Conservation (phyloP, 1,140 invertebrate species). For the Danaus plexippus region DNA sequence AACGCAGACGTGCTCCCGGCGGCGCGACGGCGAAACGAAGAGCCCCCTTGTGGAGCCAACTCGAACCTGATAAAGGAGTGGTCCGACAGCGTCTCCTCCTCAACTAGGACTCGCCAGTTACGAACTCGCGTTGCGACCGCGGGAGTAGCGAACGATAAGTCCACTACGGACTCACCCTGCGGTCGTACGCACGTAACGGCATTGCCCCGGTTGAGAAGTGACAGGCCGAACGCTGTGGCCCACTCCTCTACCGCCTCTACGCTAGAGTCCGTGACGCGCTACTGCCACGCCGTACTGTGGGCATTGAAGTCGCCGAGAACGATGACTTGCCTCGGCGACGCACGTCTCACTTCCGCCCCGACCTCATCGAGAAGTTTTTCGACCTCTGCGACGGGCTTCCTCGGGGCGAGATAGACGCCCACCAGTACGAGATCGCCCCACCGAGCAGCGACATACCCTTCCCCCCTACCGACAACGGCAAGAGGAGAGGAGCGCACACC, state of each 20-base stretch:
- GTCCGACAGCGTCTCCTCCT: conserved; percentile 17
- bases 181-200: conserved; percentile 10
- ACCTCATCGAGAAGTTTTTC: conserved; percentile 13
- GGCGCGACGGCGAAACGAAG: too few relatives aligned
- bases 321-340: not conserved
- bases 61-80: conserved; percentile 50
- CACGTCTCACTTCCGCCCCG: not conserved
- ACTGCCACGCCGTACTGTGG: conserved; percentile 17
- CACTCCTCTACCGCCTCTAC: conserved; percentile 19
- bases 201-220: conserved; percentile 6
- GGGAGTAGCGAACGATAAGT: conserved; percentile 6
- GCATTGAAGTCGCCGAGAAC: conserved; percentile 17
- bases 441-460: too few relatives aligned
- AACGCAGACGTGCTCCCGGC: too few relatives aligned
- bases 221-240: conserved; percentile 3
- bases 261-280: conserved; percentile 5
- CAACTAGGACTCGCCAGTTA: conserved; percentile 11
- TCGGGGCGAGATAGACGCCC: too few relatives aligned
- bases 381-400: conserved; percentile 8
- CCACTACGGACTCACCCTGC: conserved; percentile 13
- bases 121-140: not conserved
- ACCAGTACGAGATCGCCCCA: too few relatives aligned
- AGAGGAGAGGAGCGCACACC: too few relatives aligned
- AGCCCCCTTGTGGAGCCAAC: too few relatives aligned
- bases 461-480: too few relatives aligned